phyloP scores from a whole-genome alignment of 2,113 vertebrate species.

The Ameiurus melas region DNA sequence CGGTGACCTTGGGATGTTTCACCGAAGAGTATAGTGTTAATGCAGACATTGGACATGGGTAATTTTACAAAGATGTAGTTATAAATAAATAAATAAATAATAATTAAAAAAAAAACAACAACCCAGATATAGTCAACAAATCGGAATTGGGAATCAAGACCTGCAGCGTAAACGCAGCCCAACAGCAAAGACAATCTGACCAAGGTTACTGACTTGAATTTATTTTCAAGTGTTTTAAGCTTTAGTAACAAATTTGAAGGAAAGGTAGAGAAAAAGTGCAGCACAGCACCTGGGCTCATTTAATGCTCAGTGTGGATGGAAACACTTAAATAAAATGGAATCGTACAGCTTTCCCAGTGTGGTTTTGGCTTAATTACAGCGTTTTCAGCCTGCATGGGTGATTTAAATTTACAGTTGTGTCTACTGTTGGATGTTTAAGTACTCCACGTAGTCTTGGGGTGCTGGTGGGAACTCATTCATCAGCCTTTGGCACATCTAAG shows the following conservation, averaged over 20 bases:
- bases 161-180: too few species aligned
- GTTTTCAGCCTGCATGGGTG: neutral
- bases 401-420: neutral
- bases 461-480: neutral
- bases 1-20: too few species aligned
- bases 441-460: neutral
- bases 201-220: neutral
- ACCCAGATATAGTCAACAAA: too few species aligned
- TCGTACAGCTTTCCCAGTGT: neutral
- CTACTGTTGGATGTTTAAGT: neutral
- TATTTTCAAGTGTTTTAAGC: neutral
- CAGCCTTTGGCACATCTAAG: neutral
- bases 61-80: too few species aligned
- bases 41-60: too few species aligned
- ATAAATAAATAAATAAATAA: too few species aligned
- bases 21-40: too few species aligned
- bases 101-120: too few species aligned
- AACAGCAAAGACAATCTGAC: neutral
- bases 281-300: neutral
- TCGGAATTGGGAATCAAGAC: too few species aligned
- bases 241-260: neutral
- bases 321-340: neutral
- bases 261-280: neutral
- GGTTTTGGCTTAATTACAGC: neutral
- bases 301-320: neutral